Evolutionary conservation across 1,140 invertebrate genomes (phyloP).

Genomic region (Aphis gossypii): DNA sequence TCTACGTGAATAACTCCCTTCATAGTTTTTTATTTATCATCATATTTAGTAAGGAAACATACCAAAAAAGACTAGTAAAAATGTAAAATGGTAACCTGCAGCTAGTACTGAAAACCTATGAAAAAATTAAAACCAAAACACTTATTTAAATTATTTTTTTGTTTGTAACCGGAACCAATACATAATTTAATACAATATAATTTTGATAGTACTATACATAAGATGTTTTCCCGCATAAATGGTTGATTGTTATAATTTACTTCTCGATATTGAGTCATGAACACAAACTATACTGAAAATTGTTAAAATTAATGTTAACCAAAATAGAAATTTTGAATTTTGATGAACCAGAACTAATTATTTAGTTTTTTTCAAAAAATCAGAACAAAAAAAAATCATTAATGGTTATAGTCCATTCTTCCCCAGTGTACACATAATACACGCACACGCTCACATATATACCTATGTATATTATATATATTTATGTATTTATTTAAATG

Average conservation of each 20-base stretch:
- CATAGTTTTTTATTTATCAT: neutral
- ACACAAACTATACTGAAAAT: neutral
- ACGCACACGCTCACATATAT: too few species aligned
- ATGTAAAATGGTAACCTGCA: too few species aligned
- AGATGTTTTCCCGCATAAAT: neutral
- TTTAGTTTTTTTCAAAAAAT: neutral
- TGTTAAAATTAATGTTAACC: neutral
- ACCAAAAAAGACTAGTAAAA: neutral
- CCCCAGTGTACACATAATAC: too few species aligned
- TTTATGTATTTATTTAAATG: too few species aligned
- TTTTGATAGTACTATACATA: neutral
- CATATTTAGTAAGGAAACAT: neutral
- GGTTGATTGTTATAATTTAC: neutral
- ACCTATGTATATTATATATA: too few species aligned
- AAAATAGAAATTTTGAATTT: neutral
- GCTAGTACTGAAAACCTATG: neutral
- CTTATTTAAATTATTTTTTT: neutral
- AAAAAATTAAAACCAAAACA: neutral
- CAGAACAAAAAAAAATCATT: neutral
- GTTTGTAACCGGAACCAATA: neutral
- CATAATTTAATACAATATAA: neutral
- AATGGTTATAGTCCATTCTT: too few species aligned
- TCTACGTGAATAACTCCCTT: neutral
- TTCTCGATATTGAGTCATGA: neutral
- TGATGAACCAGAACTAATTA: neutral